Percentiles rank a stretch among this genome's conserved stretches.
Evolutionary conservation across 2,888 invertebrate species (phyloP).

Genomic region (Leucoptera coffeella): DNA sequence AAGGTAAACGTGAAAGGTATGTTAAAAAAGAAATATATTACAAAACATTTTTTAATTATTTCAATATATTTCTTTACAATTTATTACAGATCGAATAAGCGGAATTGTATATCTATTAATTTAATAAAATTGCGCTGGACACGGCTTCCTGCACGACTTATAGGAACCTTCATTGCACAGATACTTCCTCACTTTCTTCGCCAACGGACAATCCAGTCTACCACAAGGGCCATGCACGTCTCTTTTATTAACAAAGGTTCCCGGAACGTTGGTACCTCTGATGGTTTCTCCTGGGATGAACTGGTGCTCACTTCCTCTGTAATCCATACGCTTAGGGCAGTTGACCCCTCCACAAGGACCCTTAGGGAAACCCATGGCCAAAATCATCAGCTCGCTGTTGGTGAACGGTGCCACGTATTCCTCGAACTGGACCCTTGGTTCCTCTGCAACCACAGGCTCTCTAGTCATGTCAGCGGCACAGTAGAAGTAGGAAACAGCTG

Average conservation of each 20-base stretch:
- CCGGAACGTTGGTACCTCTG: slow-evolving; percentile 35
- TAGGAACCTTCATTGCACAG: slow-evolving; percentile 32
- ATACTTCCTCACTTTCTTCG: slow-evolving; percentile 29
- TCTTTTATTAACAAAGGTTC: slow-evolving; percentile 36
- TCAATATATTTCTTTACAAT: no score
- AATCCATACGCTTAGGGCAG: slow-evolving; percentile 37
- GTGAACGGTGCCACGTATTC: slow-evolving; percentile 37
- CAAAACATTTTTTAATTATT: neutral
- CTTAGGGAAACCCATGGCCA: slow-evolving; percentile 46
- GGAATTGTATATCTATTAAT: no score
- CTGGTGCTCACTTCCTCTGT: slow-evolving; percentile 35
- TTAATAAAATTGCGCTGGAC: slow-evolving; percentile 16
- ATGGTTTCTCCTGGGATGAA: slow-evolving; percentile 31
- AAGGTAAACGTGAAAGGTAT: neutral
- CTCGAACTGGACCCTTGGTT: slow-evolving; percentile 21
- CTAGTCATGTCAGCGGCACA: slow-evolving; percentile 34
- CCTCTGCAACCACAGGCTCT: slow-evolving; percentile 24
- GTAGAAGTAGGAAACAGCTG: slow-evolving; percentile 36
- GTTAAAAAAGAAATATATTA: slow-evolving; percentile 1
- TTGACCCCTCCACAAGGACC: slow-evolving; percentile 46
- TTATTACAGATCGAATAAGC: no score
- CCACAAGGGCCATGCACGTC: slow-evolving; percentile 44
- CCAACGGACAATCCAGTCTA: slow-evolving; percentile 37
- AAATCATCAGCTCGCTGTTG: slow-evolving; percentile 26
- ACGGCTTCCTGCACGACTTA: slow-evolving; percentile 37